Base-by-base conservation (phyloP, 2,113 vertebrate species). In the Psephotus haematonotus region DNA sequence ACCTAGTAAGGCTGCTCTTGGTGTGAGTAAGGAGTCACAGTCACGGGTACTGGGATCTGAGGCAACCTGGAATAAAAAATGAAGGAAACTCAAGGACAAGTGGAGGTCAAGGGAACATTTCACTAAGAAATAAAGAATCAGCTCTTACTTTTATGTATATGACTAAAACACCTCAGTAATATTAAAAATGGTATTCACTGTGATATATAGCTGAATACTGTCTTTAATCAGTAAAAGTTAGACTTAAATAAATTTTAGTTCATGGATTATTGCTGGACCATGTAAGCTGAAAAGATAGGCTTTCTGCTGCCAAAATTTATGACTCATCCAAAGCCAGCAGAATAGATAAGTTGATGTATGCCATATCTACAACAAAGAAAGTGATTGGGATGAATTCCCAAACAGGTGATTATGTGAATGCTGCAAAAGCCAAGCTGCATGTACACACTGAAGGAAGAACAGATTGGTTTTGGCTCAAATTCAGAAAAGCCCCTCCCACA, bases 191-290 rank as follows among this genome's bases (percentile, higher is more conserved):
- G 24, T 59, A 14, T 24, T 87, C 65, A 41, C 29, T 47, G 67
- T 91, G 89, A 95, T 89, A 22, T 87, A 87, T 64, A 76, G 62
- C 39, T 84, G 68, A 86, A 79, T 25, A 91, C 43, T 72, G 47
- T 37, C 80, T 92, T 89, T 92, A 92, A 93, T 92, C 83, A 88
- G 72, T 68, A 75, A 50, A 95, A 82, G 39, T 20, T 68, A 86
- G 64, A 75, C 55, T 75, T 91, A 92, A 92, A 96, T 86, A 93
- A 78, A 84, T 91, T 96, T 87, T 64, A 79, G 77, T 92, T 92
- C 77, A 87, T 91, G 86, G 94, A 85, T 91, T 96, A 87, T 82
- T 95, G 72, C 88, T 86, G 92, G 95, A 93, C 86, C 55, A 84
- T 52, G 62, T 84, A 84, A 86, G 33, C 64, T 87, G 57, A 79